Evolutionary conservation across 2,888 invertebrate species (phyloP).

Genomic region (Aproaerema taeniolella): DNA sequence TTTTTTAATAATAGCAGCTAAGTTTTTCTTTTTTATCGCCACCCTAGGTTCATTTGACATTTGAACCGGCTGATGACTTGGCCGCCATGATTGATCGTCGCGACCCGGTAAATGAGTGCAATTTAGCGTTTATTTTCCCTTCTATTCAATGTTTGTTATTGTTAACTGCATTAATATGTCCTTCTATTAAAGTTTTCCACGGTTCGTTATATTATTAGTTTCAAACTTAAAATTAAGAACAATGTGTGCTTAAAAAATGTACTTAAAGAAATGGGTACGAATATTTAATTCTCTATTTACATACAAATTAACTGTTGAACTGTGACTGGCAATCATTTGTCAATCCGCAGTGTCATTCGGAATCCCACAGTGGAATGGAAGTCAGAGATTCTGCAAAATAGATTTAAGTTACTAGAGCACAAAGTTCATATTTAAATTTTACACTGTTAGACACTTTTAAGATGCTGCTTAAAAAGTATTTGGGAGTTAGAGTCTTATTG

Average conservation of each 20-base stretch:
- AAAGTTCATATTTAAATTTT: slow-evolving; percentile 42
- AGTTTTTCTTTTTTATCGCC: slow-evolving; percentile 70
- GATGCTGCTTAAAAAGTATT: slow-evolving; percentile 17
- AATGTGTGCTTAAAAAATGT: background rate
- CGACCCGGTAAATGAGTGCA: slow-evolving; percentile 74
- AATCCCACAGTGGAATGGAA: slow-evolving; percentile 36
- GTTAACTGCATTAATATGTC: slow-evolving; percentile 43
- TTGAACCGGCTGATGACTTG: slow-evolving; percentile 75
- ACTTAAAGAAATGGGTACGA: background rate
- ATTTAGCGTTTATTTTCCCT: slow-evolving; percentile 70
- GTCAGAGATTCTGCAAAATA: slow-evolving; percentile 30
- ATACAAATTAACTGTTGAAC: slow-evolving; percentile 70
- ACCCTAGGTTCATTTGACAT: slow-evolving; percentile 76
- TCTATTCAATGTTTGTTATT: slow-evolving; percentile 61
- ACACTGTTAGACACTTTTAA: slow-evolving; percentile 13
- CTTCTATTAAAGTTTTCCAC: slow-evolving; percentile 10
- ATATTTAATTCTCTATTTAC: slow-evolving; percentile 25
- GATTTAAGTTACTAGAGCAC: slow-evolving; percentile 25
- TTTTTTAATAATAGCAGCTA: slow-evolving; percentile 76
- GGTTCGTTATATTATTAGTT: background rate
- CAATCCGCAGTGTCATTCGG: slow-evolving; percentile 64
- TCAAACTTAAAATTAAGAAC: background rate
- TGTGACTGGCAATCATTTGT: slow-evolving; percentile 68
- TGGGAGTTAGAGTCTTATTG: slow-evolving; percentile 27
- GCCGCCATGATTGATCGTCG: slow-evolving; percentile 71